Evolutionary conservation across 2,113 vertebrate species (phyloP).

Genomic region (Brachyhypopomus gauderio): DNA sequence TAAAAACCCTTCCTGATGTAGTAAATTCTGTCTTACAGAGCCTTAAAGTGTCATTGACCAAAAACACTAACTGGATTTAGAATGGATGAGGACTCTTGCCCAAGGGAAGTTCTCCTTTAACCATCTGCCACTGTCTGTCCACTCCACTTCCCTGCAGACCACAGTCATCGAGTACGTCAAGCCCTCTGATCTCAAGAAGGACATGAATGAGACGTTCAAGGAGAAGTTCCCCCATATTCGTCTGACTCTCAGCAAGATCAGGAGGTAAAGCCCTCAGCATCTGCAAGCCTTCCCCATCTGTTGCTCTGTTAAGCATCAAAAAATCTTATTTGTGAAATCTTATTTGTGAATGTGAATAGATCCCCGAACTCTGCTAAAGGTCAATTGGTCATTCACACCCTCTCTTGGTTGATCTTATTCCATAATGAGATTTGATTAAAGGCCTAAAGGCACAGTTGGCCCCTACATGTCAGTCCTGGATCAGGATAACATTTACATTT

Average conservation of each 20-base stretch:
- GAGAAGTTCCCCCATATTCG: slow-evolving; percentile 98
- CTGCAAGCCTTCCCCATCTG: background rate
- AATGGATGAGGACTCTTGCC: too few species aligned
- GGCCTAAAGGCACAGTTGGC: background rate
- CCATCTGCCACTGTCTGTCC: slow-evolving; percentile 14
- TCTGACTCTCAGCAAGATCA: slow-evolving; percentile 96
- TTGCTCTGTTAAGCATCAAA: background rate
- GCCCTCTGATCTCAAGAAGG: slow-evolving; percentile 98
- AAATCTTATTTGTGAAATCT: too few species aligned
- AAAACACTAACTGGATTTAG: too few species aligned
- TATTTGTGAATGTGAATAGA: too few species aligned
- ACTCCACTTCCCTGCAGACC: slow-evolving; percentile 79
- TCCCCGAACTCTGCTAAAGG: too few species aligned
- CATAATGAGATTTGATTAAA: background rate
- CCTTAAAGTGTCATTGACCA: too few species aligned
- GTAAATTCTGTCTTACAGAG: too few species aligned
- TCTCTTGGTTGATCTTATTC: background rate
- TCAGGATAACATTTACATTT: too few species aligned
- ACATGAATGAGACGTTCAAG: slow-evolving; percentile 99
- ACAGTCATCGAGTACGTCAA: slow-evolving; percentile 98
- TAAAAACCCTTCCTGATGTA: too few species aligned
- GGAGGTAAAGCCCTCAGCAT: slow-evolving; percentile 78
- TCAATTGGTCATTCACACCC: background rate
- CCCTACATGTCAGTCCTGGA: background rate
- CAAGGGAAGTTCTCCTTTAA: slow-evolving; percentile 10